Base-by-base conservation (phyloP, 37 sponge, comb jelly and placozoan genomes). In the Crambe crambe region DNA sequence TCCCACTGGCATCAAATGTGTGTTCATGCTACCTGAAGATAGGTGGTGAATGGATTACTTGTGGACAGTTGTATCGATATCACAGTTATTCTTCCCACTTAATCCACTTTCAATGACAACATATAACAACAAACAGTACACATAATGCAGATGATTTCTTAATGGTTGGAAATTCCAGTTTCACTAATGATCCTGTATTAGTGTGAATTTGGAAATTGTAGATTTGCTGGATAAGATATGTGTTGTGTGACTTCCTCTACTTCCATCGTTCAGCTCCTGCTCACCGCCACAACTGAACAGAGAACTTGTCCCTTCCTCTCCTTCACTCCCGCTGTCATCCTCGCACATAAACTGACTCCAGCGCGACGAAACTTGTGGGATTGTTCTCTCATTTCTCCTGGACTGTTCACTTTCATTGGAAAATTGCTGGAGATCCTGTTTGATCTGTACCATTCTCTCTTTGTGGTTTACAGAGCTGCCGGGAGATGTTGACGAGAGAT, bases 1-100 rank as follows among this genome's bases (percentile, higher is more conserved):
- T 36, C 60, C 26, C 89, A 89, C 58, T 89, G 79, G 79, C 83
- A 77, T 40, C 89, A 89, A n/a, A 41, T 42, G 85, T 27, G 90
- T 73, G 70, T 80, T 89, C 54, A 42, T 84, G 12, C 75, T 89
- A 2, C 40, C 56, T 25, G 79, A 84, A 54, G 90, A 89, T 39
- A 32, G 84, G 39, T 22, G 51, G 59, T 89, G 15, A 38, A 39
- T 36, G 79, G 36, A 5, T 17, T 70, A 29, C 12, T 89, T 3
- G 58, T 72, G 60, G 80, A 89, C 67, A 80, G 85, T 23, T 78
- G 42, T 43, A 23, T 89, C 8, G 69, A 68, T 37, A 68, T 68
- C 69, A 68, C 69, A 31, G 31, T 68, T 47, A 47, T 47, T 47
- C 6, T 47, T 47, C 6, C 12, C 12, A 47, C 12, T 47, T 47